Base-by-base conservation (phyloP, 2,797 vertebrate genomes). In the Lerista edwardsae region DNA sequence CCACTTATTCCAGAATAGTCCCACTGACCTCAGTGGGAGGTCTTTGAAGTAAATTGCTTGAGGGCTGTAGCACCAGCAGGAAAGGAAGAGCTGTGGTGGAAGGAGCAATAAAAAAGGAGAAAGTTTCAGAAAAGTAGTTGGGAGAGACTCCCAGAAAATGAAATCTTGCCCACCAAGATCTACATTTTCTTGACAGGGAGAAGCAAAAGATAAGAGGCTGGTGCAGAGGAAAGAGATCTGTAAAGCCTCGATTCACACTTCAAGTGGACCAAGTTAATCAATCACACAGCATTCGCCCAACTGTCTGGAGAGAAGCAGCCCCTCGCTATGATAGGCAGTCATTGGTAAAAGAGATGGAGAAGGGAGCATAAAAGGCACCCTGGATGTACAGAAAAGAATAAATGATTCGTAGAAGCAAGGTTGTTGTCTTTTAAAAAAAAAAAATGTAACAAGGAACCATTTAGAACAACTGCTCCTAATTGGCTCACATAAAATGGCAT, bases 381-480 rank as follows among this genome's bases (percentile, higher is more conserved):
- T 44, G 31, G 47, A 62, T 78, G 47, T 67, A 8, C 44, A 31
- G 27, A 17, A 1, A 47, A 41, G 61, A 31, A 73, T 76, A 61
- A 55, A 84, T 75, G 61, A 80, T 59, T 75, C 41, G 29, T 3
- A 57, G 72, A 80, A 59, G 62, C 29, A 69, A 55, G 51, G 64
- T 10, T 36, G 29, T 62, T 85, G 39, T 80, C 8, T 55, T 55
- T 51, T 51, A 51, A 51, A 47, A 55, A 44, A 44, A 44, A 44
- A 44, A 61, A 25, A 75, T 75, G 62, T 74, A 80, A 62, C 64
- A 65, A 36, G 72, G 69, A 87, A 80, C 64, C 39, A 75, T 31
- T 51, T 44, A 83, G 31, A 47, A 21, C 65, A 68, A 69, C 31
- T 75, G 11, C 72, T 74, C n/a, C 31, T 84, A 80, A 75, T 31